phyloP scores from a whole-genome alignment of 1,140 invertebrate genomes.

The Archivesica marissinica region DNA sequence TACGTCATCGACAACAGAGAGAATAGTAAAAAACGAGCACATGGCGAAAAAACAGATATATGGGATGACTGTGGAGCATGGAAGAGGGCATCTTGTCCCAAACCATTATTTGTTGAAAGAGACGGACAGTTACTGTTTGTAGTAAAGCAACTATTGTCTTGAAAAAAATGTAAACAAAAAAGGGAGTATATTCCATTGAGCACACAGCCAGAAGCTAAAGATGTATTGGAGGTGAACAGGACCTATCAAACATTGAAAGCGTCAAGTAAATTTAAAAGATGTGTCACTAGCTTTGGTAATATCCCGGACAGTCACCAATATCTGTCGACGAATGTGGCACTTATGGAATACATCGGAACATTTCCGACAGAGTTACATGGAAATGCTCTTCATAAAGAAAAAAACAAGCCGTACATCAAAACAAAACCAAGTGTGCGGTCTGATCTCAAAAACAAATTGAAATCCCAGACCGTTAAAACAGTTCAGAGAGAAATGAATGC shows the following conservation, averaged over 20 bases:
- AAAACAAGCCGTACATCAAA: no score
- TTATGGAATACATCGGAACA: conserved; percentile 6
- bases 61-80: conserved; percentile 34
- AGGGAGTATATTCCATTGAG: not conserved
- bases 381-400: not conserved
- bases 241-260: not conserved
- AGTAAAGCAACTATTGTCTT: not conserved
- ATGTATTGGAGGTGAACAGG: not conserved
- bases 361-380: not conserved
- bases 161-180: conserved; percentile 10
- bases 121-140: not conserved
- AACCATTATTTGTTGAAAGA: not conserved
- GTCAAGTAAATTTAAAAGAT: not conserved
- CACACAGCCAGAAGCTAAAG: not conserved
- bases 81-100: not conserved
- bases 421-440: no score
- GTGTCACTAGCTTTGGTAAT: not conserved
- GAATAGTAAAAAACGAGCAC: not conserved
- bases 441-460: no score
- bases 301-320: not conserved
- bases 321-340: not conserved
- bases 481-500: no score
- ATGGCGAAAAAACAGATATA: not conserved
- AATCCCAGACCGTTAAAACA: no score
- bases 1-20: not conserved